Base-by-base conservation (phyloP, 1,140 invertebrate species). In the Mizuhopecten yessoensis region DNA sequence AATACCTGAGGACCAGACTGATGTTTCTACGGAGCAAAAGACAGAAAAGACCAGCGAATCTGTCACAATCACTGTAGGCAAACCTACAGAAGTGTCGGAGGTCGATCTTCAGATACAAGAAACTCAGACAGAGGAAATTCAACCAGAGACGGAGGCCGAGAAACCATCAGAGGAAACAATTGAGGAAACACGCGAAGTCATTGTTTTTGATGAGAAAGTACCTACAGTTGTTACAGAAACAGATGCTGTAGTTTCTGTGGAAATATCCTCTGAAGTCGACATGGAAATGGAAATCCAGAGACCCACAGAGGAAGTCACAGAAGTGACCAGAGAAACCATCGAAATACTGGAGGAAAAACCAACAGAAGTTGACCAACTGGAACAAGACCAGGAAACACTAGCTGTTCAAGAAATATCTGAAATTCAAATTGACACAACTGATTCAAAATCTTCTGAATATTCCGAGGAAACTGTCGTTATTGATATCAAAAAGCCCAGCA, bases 161-260 rank as follows among this genome's bases (percentile, higher is more conserved):
- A 98, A 99, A 96, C 97, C 98, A 88, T 98, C 98, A 36, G 97
- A 97, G 87, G 98, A 98, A 98, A 98, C 98, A 33, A 97, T 57
- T 42, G 45, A 49, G 34, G 75, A 88, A 88, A 23, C 89, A 2
- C 49, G 91, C 86, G 86, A 90, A 7, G 49, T n/a, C 0, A 20
- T 57, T 15, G 87, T 97, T 86, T 97, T 97, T 95, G 98, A 98
- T 87, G 90, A 86, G 86, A 88, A 33, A 86, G 90, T 88, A 90
- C 89, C 89, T 39, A 91, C 75, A 90, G 20, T 29, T 34, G 87
- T 88, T 36, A 17, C 34, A 45, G 88, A 91, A 42, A 42, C 89
- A 57, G 89, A 92, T 34, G 87, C 86, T 34, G 75, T 86, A 11
- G 34, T n/a, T 29, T 49, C 91, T 34, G 89, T 88, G 75, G 20